A percentile compares a stretch with the other conserved stretches of the same genome.
phyloP scores from a whole-genome alignment of 2,888 invertebrate species.

The Parnassius glacialis region DNA sequence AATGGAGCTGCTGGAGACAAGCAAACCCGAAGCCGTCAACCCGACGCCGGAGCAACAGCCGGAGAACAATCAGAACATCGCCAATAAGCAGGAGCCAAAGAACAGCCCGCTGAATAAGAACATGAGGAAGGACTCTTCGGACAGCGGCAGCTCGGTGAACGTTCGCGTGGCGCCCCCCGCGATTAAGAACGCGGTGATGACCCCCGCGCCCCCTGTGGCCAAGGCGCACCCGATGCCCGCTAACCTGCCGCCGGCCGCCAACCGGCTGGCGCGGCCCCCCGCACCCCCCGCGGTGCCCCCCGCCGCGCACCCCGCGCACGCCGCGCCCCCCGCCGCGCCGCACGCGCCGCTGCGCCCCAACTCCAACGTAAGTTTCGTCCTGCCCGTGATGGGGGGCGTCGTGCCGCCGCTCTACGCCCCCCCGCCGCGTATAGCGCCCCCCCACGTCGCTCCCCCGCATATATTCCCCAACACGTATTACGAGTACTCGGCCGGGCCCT shows the following conservation, averaged over 20 bases:
- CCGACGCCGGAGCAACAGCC: conserved; percentile 26
- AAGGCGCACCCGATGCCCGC: conserved; percentile 48
- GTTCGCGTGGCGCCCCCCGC: conserved; percentile 32
- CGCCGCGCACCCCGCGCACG: conserved; percentile 35
- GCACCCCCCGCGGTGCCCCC: not conserved
- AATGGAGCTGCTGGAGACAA: conserved; percentile 50
- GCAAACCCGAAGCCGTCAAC: conserved; percentile 34
- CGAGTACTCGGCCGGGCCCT: conserved; percentile 64
- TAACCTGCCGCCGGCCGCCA: conserved; percentile 32
- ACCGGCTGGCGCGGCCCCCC: conserved; percentile 15
- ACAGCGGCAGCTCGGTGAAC: conserved; percentile 30
- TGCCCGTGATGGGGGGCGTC: conserved; percentile 60
- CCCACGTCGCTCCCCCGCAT: conserved; percentile 40
- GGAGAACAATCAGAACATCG: conserved; percentile 55
- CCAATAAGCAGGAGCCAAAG: conserved; percentile 48
- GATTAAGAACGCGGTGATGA: conserved; percentile 36
- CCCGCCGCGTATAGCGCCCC: conserved; percentile 32
- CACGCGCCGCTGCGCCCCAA: conserved; percentile 42
- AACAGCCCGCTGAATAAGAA: conserved; percentile 38
- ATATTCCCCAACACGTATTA: conserved; percentile 59
- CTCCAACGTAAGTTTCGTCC: conserved; percentile 74
- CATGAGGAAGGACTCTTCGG: conserved; percentile 38
- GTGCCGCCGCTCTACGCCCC: conserved; percentile 46
- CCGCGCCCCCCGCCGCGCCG: conserved; percentile 38
- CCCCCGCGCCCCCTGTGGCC: conserved; percentile 41